A percentile compares a stretch with the other conserved stretches of the same genome.
Conservation (phyloP, 2,113 vertebrate species). For the Pelmatolapia mariae region DNA sequence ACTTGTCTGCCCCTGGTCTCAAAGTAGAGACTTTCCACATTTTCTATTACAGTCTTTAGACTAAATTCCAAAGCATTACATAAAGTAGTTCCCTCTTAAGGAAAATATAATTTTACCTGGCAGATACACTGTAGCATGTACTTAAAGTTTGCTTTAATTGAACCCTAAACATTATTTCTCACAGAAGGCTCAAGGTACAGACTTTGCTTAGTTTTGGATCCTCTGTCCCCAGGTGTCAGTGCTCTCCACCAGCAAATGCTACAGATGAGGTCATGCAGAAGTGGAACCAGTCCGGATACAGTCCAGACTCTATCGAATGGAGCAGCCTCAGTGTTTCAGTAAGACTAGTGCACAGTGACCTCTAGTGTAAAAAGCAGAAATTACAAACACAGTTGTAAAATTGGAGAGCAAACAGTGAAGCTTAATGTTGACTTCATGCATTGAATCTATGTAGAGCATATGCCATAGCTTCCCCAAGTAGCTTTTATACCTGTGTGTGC, state of each 20-base stretch:
- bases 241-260: constrained; percentile 74
- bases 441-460: neutral
- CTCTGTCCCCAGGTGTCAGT: constrained; percentile 77
- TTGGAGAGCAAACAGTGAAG: neutral
- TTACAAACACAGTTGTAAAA: neutral
- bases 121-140: neutral
- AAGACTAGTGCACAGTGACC: constrained; percentile 48
- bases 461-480: neutral
- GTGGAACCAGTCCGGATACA: constrained; percentile 75
- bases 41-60: neutral
- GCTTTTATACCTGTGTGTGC: neutral
- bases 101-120: neutral
- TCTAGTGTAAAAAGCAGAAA: neutral
- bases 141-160: neutral
- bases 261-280: constrained; percentile 61
- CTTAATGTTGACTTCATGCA: neutral
- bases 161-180: neutral
- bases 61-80: neutral
- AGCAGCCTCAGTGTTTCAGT: constrained; percentile 84
- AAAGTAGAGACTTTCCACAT: neutral
- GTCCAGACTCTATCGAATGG: constrained; percentile 76
- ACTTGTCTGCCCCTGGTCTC: neutral
- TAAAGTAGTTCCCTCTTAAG: neutral
- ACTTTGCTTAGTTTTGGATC: neutral
- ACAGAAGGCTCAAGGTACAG: neutral